Conservation (phyloP, 2,888 invertebrate species). For the Hesperia comma region DNA sequence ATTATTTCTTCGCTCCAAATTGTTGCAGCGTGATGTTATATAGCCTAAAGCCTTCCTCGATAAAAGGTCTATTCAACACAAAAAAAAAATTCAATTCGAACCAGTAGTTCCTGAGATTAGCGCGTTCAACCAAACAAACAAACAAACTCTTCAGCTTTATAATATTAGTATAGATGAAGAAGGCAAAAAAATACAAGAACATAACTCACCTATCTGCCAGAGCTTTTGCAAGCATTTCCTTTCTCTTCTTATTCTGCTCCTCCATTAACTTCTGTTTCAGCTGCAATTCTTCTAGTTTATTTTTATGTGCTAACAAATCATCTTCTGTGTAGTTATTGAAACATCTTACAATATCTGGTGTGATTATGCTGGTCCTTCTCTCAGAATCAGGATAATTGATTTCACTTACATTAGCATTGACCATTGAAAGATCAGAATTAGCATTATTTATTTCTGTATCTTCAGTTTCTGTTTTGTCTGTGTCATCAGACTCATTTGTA, state of each 20-base stretch:
- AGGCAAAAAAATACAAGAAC: too few species aligned
- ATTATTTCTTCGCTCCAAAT: too few species aligned
- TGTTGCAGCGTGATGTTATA: too few species aligned
- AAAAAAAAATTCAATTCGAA: too few species aligned
- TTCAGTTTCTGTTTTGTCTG: conserved; percentile 39
- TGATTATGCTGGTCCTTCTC: conserved; percentile 50
- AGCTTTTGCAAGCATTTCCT: conserved; percentile 88
- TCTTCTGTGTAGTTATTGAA: conserved; percentile 68
- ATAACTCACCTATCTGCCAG: conserved; percentile 88
- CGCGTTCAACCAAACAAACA: too few species aligned
- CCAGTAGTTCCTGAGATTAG: too few species aligned
- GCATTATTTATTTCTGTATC: conserved; percentile 18
- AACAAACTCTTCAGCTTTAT: too few species aligned
- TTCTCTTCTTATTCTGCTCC: conserved; percentile 91
- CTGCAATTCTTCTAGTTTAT: conserved; percentile 87
- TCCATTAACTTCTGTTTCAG: conserved; percentile 89
- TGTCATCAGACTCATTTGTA: conserved; percentile 7
- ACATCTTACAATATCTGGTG: conserved; percentile 65
- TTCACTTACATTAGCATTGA: conserved; percentile 43
- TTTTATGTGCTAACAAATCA: conserved; percentile 71
- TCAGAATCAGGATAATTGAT: conserved; percentile 37
- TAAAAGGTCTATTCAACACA: too few species aligned
- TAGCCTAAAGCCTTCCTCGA: too few species aligned
- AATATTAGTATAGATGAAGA: too few species aligned
- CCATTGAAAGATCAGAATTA: conserved; percentile 4